Percentiles rank a stretch among this genome's conserved stretches.
Conservation (phyloP, 2,797 vertebrate species). For the Atherinosoma microstoma region DNA sequence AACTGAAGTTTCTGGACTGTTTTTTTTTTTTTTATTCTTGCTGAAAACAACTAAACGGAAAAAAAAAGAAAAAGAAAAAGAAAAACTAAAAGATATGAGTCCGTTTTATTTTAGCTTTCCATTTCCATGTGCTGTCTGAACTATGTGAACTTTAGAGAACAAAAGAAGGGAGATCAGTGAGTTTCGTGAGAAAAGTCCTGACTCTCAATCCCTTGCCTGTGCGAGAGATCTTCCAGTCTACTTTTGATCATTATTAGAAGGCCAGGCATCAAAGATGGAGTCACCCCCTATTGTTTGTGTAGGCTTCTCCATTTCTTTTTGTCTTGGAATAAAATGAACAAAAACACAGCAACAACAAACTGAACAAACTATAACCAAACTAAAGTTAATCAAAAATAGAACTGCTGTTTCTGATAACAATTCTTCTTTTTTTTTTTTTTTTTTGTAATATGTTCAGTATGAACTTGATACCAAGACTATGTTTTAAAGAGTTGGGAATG, state of each 20-base stretch:
- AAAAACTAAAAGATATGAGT: neutral
- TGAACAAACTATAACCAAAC: no score
- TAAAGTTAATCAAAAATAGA: no score
- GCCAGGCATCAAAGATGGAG: constrained; percentile 43
- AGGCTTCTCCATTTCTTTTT: neutral
- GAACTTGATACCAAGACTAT: no score
- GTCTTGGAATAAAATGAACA: neutral
- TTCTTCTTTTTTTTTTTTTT: no score
- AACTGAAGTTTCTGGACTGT: no score
- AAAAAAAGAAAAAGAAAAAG: no score
- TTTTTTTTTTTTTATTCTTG: no score
- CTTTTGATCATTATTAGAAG: constrained; percentile 58
- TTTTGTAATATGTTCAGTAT: no score
- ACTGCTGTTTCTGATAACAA: no score
- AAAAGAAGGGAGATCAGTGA: constrained; percentile 42
- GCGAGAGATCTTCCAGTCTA: constrained; percentile 35
- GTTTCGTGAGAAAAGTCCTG: constrained; percentile 31
- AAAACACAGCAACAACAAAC: no score
- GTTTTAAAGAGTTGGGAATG: no score
- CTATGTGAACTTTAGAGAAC: constrained; percentile 32
- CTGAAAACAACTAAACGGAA: no score
- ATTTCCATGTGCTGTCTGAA: constrained; percentile 16
- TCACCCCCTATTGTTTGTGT: constrained; percentile 37
- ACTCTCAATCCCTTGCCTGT: constrained; percentile 27
- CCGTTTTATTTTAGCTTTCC: constrained; percentile 19